These are phyloP conservation scores for Diglossa cyanea DNA, from an alignment of 2,797 vertebrate species.

Conservation along the genomic window DNA sequence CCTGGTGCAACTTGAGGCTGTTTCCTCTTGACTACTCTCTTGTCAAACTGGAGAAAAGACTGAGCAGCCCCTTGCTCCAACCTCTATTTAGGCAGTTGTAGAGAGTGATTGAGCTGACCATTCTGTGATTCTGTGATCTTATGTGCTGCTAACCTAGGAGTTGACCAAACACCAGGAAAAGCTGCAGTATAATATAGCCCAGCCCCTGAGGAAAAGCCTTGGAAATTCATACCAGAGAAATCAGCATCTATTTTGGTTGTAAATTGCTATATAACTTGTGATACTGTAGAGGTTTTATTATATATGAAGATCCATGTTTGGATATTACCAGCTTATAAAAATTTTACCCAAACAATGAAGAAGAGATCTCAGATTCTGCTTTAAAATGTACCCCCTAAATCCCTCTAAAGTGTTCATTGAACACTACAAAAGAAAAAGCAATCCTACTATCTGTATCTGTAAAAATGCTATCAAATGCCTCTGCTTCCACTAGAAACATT, in stretches of 20 bases:
- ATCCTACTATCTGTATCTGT: background rate
- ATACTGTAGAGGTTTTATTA: background rate
- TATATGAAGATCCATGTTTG: background rate
- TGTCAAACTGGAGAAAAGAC: background rate
- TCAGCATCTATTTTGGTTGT: background rate
- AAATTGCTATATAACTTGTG: background rate
- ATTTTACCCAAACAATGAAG: background rate
- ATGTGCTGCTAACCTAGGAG: background rate
- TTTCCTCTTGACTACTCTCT: background rate
- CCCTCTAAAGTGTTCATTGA: background rate
- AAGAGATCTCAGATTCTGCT: background rate
- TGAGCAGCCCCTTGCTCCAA: fast-evolving
- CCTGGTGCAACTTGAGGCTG: background rate
- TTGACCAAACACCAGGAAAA: background rate
- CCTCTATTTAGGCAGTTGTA: background rate
- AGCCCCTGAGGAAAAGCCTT: background rate
- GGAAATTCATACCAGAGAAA: background rate
- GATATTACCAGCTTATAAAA: background rate
- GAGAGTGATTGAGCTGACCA: no score
- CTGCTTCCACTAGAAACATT: background rate
- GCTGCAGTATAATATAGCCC: background rate
- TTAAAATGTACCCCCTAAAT: background rate
- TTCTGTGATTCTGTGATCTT: background rate
- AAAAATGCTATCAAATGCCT: background rate
- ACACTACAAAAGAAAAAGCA: background rate